A percentile compares a stretch with the other conserved stretches of the same genome.
These are phyloP conservation scores for Onthophagus sagittarius DNA, from an alignment of 2,888 invertebrate species.

Conservation along the genomic window DNA sequence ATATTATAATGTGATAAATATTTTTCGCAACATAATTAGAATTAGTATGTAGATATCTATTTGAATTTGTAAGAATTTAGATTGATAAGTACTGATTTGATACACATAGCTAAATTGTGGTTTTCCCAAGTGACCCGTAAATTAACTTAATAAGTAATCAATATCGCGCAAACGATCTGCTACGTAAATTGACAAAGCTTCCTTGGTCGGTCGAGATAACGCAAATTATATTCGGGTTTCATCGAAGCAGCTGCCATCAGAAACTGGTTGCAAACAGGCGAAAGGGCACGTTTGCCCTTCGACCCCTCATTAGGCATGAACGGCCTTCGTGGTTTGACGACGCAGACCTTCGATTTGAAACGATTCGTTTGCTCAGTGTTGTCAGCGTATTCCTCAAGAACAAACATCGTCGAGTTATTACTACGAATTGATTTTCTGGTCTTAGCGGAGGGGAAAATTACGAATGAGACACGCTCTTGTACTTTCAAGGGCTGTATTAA, in stretches of 20 bases:
- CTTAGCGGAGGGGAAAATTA: neutral
- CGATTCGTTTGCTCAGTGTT: neutral
- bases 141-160: neutral
- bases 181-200: neutral
- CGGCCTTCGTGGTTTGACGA: conserved; percentile 26
- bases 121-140: neutral
- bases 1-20: no score
- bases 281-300: conserved; percentile 27
- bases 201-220: neutral
- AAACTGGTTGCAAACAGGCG: conserved; percentile 11
- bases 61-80: no score
- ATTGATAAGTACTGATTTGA: no score
- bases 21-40: no score
- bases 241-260: neutral
- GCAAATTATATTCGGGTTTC: neutral
- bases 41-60: no score
- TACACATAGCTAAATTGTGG: neutral
- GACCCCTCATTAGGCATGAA: conserved; percentile 24
- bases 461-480: neutral
- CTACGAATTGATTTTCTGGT: neutral
- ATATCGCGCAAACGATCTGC: neutral
- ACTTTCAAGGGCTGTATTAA: neutral
- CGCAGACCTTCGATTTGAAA: conserved; percentile 1
- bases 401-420: neutral
- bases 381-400: neutral